A percentile compares a stretch with the other conserved stretches of the same genome.
These are phyloP conservation scores for Microcebus tavaratra DNA, from an alignment of 2,113 vertebrate species.

Conservation along the genomic window DNA sequence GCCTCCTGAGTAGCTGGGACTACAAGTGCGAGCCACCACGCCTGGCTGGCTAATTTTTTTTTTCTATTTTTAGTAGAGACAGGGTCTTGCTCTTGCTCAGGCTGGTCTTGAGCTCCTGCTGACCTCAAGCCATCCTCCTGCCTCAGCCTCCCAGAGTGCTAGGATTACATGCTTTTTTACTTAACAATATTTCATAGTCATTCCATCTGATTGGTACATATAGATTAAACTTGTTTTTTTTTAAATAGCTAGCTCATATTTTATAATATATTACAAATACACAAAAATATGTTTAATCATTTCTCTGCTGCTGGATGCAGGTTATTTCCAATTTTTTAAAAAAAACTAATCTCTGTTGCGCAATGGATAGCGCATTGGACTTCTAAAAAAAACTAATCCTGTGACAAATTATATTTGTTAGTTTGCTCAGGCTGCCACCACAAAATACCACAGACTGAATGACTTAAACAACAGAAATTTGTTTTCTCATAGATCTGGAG, in stretches of 20 bases:
- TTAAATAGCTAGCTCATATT: background rate
- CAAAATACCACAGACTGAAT: background rate
- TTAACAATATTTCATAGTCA: background rate
- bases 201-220: background rate
- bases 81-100: no score
- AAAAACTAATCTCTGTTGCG: no score
- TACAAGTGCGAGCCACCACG: no score
- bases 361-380: no score
- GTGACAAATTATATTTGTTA: background rate
- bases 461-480: background rate
- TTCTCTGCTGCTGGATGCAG: background rate
- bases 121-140: no score
- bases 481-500: constrained; percentile 1
- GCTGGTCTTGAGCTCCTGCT: no score
- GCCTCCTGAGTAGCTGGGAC: no score
- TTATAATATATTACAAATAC: background rate
- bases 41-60: no score
- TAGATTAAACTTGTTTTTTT: background rate
- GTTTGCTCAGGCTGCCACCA: background rate
- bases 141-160: no score
- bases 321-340: background rate
- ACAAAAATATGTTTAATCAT: background rate
- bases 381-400: no score
- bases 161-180: background rate
- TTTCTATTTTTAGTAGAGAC: no score